These are phyloP conservation scores for Xiphorhynchus elegans DNA, from an alignment of 2,113 vertebrate genomes.

Conservation along the genomic window DNA sequence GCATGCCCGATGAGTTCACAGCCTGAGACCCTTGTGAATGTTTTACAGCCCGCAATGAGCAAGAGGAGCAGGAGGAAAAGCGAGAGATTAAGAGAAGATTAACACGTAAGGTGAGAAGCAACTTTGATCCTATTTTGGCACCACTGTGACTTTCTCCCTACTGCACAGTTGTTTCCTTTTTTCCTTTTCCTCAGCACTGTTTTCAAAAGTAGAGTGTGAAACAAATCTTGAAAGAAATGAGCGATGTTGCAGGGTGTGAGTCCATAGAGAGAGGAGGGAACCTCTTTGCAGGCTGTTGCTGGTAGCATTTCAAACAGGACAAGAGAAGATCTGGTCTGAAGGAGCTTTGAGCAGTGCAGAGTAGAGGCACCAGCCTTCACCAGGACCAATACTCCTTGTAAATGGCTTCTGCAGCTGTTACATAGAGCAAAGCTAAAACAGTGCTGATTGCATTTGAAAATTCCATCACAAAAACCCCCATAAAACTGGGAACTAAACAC, in stretches of 20 bases:
- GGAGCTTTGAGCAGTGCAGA: neutral
- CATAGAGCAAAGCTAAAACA: neutral
- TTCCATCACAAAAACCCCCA: neutral
- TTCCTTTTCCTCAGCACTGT: neutral
- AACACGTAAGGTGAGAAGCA: conserved; percentile 88
- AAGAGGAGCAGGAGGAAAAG: conserved; percentile 98
- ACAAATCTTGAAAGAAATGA: neutral
- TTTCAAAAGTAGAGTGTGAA: neutral
- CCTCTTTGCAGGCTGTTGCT: neutral
- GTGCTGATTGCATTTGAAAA: neutral
- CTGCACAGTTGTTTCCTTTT: neutral
- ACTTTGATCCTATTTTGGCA: neutral
- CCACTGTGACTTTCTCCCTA: neutral
- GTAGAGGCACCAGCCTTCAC: neutral
- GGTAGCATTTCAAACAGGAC: neutral
- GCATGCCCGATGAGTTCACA: neutral
- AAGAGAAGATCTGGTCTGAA: neutral
- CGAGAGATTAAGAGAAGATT: conserved; percentile 95
- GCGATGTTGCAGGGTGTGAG: neutral
- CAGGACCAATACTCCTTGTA: neutral
- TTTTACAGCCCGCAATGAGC: conserved; percentile 93
- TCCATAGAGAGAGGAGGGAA: neutral
- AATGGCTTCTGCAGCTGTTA: neutral
- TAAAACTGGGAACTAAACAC: neutral
- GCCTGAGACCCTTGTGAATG: conserved; percentile 43